A percentile compares a stretch with the other conserved stretches of the same genome.
These are phyloP conservation scores for Agrypnia vestita DNA, from an alignment of 1,140 invertebrate genomes.

Conservation along the genomic window DNA sequence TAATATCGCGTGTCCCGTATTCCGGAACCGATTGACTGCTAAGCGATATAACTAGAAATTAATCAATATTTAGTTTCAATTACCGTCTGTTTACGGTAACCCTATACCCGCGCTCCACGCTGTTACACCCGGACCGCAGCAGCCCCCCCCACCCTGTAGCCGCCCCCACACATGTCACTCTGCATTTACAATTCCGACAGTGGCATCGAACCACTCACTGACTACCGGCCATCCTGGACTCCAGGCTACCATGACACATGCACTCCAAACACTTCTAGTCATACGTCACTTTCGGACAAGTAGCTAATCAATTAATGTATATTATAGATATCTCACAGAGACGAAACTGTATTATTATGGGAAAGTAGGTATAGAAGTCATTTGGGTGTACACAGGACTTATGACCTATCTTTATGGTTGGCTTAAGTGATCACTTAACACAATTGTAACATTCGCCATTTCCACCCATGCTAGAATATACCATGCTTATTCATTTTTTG, in stretches of 20 bases:
- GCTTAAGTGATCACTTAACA: too few species aligned
- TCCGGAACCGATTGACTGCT: slow-evolving; percentile 44
- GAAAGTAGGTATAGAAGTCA: too few species aligned
- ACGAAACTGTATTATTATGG: too few species aligned
- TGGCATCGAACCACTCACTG: neutral
- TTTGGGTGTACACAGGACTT: too few species aligned
- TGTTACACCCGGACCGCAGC: neutral
- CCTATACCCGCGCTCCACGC: slow-evolving; percentile 13
- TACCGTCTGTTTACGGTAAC: slow-evolving; percentile 39
- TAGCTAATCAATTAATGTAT: too few species aligned
- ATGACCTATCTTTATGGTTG: too few species aligned
- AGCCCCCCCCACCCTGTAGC: neutral
- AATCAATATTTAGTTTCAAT: slow-evolving; percentile 53
- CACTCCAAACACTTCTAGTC: neutral
- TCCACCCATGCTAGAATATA: too few species aligned
- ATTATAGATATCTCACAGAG: too few species aligned
- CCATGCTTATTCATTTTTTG: too few species aligned
- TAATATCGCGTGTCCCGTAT: slow-evolving; percentile 30
- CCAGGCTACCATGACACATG: neutral
- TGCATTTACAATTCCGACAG: neutral
- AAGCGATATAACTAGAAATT: slow-evolving; percentile 41
- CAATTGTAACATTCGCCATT: too few species aligned
- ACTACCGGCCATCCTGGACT: neutral
- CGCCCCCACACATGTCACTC: neutral
- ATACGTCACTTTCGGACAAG: neutral